These are phyloP conservation scores for Heliconius aoede DNA, from an alignment of 2,888 invertebrate species.

Conservation along the genomic window DNA sequence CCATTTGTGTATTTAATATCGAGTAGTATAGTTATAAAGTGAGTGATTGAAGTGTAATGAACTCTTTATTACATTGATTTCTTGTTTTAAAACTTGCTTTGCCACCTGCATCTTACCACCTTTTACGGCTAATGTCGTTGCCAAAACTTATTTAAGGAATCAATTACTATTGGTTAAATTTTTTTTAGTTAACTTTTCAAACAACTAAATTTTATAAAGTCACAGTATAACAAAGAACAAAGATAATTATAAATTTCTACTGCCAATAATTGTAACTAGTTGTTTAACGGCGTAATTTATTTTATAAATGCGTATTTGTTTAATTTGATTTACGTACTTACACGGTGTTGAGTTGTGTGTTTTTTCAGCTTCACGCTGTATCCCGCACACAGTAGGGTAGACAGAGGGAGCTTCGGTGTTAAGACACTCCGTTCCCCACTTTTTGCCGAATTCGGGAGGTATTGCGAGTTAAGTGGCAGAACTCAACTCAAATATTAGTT, in stretches of 20 bases:
- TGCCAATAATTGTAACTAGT: too few species aligned
- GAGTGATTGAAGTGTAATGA: slow-evolving; percentile 26
- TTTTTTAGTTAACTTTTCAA: not conserved
- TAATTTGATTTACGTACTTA: not conserved
- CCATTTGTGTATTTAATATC: not conserved
- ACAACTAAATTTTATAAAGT: not conserved
- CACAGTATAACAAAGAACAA: not conserved
- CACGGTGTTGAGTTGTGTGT: not conserved
- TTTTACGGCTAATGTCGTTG: slow-evolving; percentile 8
- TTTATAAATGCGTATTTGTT: not conserved
- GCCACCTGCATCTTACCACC: slow-evolving; percentile 16
- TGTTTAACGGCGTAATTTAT: not conserved
- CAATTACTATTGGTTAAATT: not conserved
- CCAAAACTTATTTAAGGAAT: not conserved
- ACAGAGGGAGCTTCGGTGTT: too few species aligned
- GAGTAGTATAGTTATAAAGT: slow-evolving; percentile 1
- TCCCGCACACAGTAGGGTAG: too few species aligned
- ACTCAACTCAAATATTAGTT: too few species aligned
- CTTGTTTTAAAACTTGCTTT: slow-evolving; percentile 24
- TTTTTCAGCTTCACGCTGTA: too few species aligned
- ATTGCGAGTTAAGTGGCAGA: too few species aligned
- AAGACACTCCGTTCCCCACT: too few species aligned
- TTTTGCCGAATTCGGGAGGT: too few species aligned
- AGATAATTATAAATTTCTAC: too few species aligned
- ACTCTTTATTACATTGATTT: slow-evolving; percentile 28